A percentile compares a stretch with the other conserved stretches of the same genome.
These are phyloP conservation scores for Trissolcus japonicus DNA, from an alignment of 2,888 invertebrate genomes.

Conservation along the genomic window DNA sequence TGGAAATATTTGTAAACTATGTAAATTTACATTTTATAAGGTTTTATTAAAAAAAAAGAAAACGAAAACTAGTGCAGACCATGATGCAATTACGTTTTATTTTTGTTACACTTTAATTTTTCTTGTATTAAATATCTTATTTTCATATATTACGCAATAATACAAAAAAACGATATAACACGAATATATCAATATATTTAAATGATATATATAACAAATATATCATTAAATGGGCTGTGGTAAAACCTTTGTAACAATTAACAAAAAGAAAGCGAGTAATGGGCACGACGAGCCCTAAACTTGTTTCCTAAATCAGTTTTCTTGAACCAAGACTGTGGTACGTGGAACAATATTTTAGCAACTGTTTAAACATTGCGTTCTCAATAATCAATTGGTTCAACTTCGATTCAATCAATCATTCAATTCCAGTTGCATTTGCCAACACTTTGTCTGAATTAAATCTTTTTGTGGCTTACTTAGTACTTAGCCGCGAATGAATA, in stretches of 20 bases:
- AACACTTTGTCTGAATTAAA: background rate
- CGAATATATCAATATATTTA: constrained; percentile 56
- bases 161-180: constrained; percentile 58
- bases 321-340: constrained; percentile 26
- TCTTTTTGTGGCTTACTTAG: constrained; percentile 10
- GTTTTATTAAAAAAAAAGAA: background rate
- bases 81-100: constrained; percentile 7
- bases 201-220: constrained; percentile 61
- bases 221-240: constrained; percentile 75
- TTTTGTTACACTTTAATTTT: background rate
- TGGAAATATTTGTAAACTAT: background rate
- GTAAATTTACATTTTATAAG: constrained; percentile 1
- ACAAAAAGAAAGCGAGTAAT: background rate
- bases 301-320: constrained; percentile 10
- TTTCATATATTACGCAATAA: constrained; percentile 60
- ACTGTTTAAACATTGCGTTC: constrained; percentile 27
- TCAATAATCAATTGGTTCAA: too few relatives aligned
- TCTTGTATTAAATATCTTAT: background rate
- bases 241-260: constrained; percentile 68
- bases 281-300: background rate
- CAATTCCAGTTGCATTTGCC: too few relatives aligned
- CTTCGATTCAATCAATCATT: too few relatives aligned
- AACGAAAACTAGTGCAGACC: background rate
- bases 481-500: constrained; percentile 1
- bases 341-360: constrained; percentile 39